phyloP scores from a whole-genome alignment of 2,113 vertebrate species.

The Chitala chitala region DNA sequence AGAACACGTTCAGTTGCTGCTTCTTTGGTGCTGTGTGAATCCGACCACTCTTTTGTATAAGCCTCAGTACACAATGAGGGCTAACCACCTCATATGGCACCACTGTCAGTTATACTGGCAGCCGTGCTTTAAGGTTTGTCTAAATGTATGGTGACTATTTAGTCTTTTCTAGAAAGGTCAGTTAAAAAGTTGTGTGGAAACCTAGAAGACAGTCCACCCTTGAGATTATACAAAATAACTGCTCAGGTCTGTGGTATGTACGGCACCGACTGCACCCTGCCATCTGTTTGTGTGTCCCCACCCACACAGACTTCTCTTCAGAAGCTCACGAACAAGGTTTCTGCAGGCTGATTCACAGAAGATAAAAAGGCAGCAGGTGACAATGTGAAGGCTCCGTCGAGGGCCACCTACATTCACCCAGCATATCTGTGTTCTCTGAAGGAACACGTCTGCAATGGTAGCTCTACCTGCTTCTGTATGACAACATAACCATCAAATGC shows the following conservation, averaged over 20 bases:
- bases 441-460: slow-evolving; percentile 32
- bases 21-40: slow-evolving; percentile 24
- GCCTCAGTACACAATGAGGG: slow-evolving; percentile 31
- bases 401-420: too few species aligned
- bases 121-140: slow-evolving; percentile 17
- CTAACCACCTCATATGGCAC: slow-evolving; percentile 30
- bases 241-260: neutral
- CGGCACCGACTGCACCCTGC: neutral
- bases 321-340: neutral
- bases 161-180: slow-evolving; percentile 29
- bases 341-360: neutral
- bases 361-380: too few species aligned
- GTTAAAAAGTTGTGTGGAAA: slow-evolving; percentile 29
- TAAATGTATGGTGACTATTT: slow-evolving; percentile 20
- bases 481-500: neutral
- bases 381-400: too few species aligned
- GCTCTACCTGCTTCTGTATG: neutral
- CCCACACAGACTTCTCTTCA: neutral
- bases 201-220: slow-evolving; percentile 24
- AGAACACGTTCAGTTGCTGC: slow-evolving; percentile 35
- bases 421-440: neutral
- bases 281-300: neutral
- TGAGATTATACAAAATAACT: slow-evolving; percentile 26
- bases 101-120: slow-evolving; percentile 12
- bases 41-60: slow-evolving; percentile 33